Base-by-base conservation (phyloP, 37 sponge, comb jelly and placozoan species). In the Agelas oroides region DNA sequence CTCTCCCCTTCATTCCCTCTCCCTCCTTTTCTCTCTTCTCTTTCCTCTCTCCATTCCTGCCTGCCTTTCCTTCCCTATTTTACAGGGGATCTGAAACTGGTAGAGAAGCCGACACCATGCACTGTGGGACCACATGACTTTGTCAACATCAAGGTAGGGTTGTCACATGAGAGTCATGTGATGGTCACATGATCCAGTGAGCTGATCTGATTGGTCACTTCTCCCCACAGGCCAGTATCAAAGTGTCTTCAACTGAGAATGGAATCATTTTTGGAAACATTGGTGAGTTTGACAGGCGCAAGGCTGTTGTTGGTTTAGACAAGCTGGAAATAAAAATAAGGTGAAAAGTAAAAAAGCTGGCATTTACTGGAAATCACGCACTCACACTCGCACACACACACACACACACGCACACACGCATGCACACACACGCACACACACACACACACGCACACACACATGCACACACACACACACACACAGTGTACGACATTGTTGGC, bases 201-300 rank as follows among this genome's bases (percentile, higher is more conserved):
- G 46, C 8, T 3, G 46, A 3, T 37, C 27, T 58, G 56, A 34
- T 31, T 46, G 6, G 46, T 46, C 56, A 54, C 59, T 20, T 33
- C 21, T 40, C 1, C 19, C 64, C 39, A 1, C 56, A 87, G 87
- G 94, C 94, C 16, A 89, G 80, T 31, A 91, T 98, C 53, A 96
- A 99, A 65, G 97, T 99, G 35, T 97, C 99, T 5, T 97, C 97
- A 39, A 99, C 99, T 33, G 99, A 99, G 79, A 97, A 97, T 86
- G 99, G 97, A 73, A 91, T 99, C 65, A 99, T 99, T 30, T 99
- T 99, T 80, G 99, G 99, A 54, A 99, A 99, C 61, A 99, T 99
- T 58, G 97, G 96, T 96, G 41, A 70, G 78, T 60, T 27, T 41
- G 23, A 13, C 13, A n/a, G n/a, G n/a, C n/a, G n/a, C n/a, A n/a